Percentiles rank a stretch among this genome's conserved stretches.
Evolutionary conservation across 2,113 vertebrate species (phyloP).

Genomic region (cattle (Bos taurus)): DNA sequence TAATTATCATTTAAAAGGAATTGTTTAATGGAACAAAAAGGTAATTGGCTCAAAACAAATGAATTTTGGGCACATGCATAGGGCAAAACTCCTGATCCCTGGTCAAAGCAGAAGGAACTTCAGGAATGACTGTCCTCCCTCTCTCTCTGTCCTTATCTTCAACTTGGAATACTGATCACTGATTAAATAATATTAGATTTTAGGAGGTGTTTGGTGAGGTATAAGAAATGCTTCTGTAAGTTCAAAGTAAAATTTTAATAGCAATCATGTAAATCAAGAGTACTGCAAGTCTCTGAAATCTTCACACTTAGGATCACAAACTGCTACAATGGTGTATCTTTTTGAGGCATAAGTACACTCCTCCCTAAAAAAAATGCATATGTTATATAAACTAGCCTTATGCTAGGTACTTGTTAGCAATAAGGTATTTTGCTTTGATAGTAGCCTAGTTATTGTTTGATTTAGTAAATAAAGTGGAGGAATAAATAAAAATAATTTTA

Average conservation of each 20-base stretch:
- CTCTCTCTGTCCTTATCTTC: background rate
- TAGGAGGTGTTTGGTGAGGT: background rate
- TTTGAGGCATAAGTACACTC: background rate
- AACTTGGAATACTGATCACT: background rate
- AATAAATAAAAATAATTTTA: background rate
- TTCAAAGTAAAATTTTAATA: background rate
- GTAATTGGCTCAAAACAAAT: background rate
- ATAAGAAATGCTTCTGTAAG: background rate
- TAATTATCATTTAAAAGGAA: background rate
- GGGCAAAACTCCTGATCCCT: background rate
- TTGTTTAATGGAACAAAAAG: background rate
- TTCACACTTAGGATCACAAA: background rate
- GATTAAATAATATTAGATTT: background rate
- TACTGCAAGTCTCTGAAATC: background rate
- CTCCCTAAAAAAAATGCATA: background rate
- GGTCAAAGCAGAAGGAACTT: background rate
- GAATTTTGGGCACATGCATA: background rate
- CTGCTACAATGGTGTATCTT: background rate
- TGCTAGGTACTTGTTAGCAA: background rate
- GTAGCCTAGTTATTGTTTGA: background rate
- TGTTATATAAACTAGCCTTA: background rate
- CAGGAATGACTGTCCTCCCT: background rate
- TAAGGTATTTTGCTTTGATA: background rate
- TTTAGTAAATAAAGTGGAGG: background rate
- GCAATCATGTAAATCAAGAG: background rate